These are phyloP conservation scores for Conus betulinus DNA, from an alignment of 1,140 invertebrate species.

Conservation along the genomic window DNA sequence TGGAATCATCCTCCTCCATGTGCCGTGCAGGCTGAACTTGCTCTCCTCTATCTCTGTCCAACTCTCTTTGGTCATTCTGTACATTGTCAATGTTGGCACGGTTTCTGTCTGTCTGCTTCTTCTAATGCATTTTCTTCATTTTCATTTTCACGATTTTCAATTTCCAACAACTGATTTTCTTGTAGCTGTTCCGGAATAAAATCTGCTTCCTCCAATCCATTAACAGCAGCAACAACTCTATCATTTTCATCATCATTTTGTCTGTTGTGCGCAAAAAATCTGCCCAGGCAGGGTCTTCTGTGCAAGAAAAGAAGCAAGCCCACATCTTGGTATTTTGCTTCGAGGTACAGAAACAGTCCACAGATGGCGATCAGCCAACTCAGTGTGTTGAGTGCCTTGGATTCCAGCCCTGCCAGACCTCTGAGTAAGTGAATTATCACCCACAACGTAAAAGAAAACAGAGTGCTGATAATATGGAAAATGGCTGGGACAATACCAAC, in stretches of 20 bases:
- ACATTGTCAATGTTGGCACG: constrained; percentile 32
- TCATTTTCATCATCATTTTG: not conserved
- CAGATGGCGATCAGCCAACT: constrained; percentile 37
- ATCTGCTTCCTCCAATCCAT: not conserved
- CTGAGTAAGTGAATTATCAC: constrained; percentile 24
- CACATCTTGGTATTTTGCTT: constrained; percentile 22
- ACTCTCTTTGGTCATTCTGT: constrained; percentile 26
- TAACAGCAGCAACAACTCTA: not conserved
- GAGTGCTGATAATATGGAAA: not conserved
- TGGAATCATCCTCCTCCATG: not conserved
- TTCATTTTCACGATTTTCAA: constrained; percentile 42
- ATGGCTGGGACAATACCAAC: not conserved
- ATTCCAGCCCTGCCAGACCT: constrained; percentile 38
- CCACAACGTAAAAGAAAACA: constrained; percentile 37
- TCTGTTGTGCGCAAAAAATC: not conserved
- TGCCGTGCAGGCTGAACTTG: not conserved
- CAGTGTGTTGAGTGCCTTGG: constrained; percentile 22
- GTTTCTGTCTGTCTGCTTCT: constrained; percentile 35
- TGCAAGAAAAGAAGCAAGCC: not conserved
- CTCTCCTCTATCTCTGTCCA: constrained; percentile 6
- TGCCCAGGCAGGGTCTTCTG: not conserved
- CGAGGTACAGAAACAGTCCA: constrained; percentile 35
- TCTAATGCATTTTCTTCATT: constrained; percentile 38
- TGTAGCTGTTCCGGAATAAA: not conserved
- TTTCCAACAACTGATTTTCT: constrained; percentile 29